These are phyloP conservation scores for Melanotaenia trifasciata DNA, from an alignment of 2,797 vertebrate genomes.

Conservation along the genomic window DNA sequence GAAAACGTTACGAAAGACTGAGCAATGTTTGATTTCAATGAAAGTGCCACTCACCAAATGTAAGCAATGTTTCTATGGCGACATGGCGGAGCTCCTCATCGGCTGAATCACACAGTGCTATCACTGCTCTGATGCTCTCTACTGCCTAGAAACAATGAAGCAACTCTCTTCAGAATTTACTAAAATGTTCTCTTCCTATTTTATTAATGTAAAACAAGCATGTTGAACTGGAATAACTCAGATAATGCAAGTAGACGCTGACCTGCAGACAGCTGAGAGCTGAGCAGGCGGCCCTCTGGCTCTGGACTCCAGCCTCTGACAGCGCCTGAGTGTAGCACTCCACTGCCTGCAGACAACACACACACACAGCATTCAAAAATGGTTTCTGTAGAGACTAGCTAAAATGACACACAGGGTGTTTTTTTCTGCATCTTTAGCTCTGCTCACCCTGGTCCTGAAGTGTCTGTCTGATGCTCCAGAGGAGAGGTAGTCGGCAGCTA, in stretches of 20 bases:
- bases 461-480: constrained; percentile 83
- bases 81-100: constrained; percentile 92
- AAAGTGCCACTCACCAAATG: constrained; percentile 87
- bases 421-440: neutral
- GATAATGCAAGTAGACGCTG: constrained; percentile 44
- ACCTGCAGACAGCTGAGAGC: constrained; percentile 94
- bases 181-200: neutral
- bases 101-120: constrained; percentile 90
- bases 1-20: neutral
- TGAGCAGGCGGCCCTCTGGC: constrained; percentile 91
- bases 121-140: constrained; percentile 92
- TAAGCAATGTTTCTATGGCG: constrained; percentile 93
- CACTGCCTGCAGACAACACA: constrained; percentile 85
- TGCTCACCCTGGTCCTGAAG: constrained; percentile 92
- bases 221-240: neutral
- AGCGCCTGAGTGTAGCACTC: constrained; percentile 93
- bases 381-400: neutral
- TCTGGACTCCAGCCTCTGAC: constrained; percentile 87
- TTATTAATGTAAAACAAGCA: neutral
- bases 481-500: constrained; percentile 84
- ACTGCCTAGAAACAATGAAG: constrained; percentile 83
- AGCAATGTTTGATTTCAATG: constrained; percentile 7
- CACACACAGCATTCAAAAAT: constrained; percentile 41
- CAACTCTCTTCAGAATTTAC: neutral
- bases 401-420: neutral